Evolutionary conservation across 2,113 vertebrate genomes (phyloP).

Genomic region (Zingel zingel): DNA sequence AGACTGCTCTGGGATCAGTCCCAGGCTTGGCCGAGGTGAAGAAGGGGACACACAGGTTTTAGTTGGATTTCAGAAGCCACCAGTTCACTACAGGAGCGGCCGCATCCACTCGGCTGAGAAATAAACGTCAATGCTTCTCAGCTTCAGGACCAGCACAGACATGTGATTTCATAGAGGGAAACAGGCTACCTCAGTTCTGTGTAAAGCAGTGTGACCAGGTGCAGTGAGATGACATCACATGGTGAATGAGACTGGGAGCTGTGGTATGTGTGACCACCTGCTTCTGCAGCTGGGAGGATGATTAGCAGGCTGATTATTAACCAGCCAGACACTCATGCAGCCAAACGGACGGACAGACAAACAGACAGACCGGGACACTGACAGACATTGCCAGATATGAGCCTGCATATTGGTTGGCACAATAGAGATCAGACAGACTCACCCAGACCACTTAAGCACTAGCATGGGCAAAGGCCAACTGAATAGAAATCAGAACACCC

Average conservation of each 20-base stretch:
- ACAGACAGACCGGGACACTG: constrained; percentile 56
- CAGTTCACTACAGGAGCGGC: constrained; percentile 4
- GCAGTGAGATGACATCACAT: constrained; percentile 74
- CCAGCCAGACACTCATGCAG: constrained; percentile 59
- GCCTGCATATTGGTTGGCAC: constrained; percentile 68
- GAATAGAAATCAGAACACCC: constrained; percentile 75
- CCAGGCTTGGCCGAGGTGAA: constrained; percentile 28
- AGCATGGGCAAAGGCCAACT: constrained; percentile 79
- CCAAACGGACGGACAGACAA: constrained; percentile 45
- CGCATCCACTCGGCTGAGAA: constrained; percentile 1
- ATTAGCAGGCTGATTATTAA: constrained; percentile 74
- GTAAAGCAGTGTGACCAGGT: constrained; percentile 59
- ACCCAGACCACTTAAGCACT: constrained; percentile 74
- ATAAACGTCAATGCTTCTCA: constrained; percentile 18
- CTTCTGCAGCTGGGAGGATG: constrained; percentile 74
- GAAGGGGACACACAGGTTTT: constrained; percentile 25
- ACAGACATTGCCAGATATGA: constrained; percentile 70
- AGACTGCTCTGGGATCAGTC: constrained; percentile 44
- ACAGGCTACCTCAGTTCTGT: constrained; percentile 35
- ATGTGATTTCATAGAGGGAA: constrained; percentile 21
- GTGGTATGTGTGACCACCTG: constrained; percentile 79
- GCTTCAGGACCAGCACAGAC: constrained; percentile 18
- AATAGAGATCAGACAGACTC: constrained; percentile 55
- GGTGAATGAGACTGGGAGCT: constrained; percentile 61
- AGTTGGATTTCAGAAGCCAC: constrained; percentile 32